Percentiles rank a stretch among this genome's conserved stretches.
These are phyloP conservation scores for Drosophila gaucha DNA, from an alignment of 2,888 invertebrate species.

Conservation along the genomic window DNA sequence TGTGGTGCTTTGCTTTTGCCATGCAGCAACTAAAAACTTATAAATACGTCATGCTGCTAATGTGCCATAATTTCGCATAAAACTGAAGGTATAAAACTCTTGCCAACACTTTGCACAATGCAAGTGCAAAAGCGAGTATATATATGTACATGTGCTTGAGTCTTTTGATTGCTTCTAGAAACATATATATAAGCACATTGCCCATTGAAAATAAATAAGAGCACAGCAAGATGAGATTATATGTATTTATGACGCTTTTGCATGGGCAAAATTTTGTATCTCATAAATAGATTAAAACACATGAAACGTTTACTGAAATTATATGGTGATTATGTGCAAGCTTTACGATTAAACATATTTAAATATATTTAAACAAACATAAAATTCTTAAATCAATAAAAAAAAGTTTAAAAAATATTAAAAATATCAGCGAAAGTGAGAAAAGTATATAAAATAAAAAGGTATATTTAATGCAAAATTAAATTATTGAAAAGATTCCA, in stretches of 20 bases:
- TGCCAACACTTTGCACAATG: constrained; percentile 27
- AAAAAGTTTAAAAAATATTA: too few species aligned
- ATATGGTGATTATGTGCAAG: too few species aligned
- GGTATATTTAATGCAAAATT: too few species aligned
- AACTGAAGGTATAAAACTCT: constrained; percentile 43
- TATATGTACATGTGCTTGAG: constrained; percentile 4
- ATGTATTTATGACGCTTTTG: constrained; percentile 17
- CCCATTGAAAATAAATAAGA: constrained; percentile 8
- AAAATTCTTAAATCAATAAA: too few species aligned
- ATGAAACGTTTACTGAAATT: too few species aligned
- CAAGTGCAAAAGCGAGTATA: not conserved
- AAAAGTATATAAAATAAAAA: too few species aligned
- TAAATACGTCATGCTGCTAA: constrained; percentile 69
- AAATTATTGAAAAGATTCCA: too few species aligned
- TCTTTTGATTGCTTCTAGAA: constrained; percentile 21
- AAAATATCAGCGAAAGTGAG: too few species aligned
- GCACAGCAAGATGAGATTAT: constrained; percentile 7
- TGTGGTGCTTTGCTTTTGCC: constrained; percentile 49
- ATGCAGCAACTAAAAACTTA: constrained; percentile 63
- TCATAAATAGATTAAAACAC: not conserved
- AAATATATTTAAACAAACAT: too few species aligned
- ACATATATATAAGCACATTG: constrained; percentile 35
- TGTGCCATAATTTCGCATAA: constrained; percentile 64
- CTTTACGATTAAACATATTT: too few species aligned
- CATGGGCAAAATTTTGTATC: not conserved